These are phyloP conservation scores for Antennarius maculatus DNA, from an alignment of 2,797 vertebrate genomes.

Conservation along the genomic window DNA sequence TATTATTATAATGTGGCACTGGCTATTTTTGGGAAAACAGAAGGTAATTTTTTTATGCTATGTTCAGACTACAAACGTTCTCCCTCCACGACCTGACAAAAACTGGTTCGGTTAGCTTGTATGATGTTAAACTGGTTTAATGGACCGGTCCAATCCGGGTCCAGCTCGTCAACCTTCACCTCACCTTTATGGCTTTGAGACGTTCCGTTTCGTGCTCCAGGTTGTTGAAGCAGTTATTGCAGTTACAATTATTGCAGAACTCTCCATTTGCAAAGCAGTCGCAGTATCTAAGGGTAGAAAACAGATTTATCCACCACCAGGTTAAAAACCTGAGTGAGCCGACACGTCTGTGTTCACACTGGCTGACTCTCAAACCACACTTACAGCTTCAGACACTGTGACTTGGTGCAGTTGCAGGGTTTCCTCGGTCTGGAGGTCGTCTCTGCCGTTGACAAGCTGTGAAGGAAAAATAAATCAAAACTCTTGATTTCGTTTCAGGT, in stretches of 20 bases:
- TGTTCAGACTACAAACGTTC: too few species aligned
- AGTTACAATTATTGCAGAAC: constrained; percentile 99
- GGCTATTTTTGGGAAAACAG: too few species aligned
- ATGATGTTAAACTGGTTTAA: too few species aligned
- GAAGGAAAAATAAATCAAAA: background rate
- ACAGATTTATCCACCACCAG: background rate
- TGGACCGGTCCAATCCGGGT: too few species aligned
- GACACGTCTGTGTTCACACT: background rate
- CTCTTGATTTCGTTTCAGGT: background rate
- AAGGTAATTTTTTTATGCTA: too few species aligned
- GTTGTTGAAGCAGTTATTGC: constrained; percentile 99
- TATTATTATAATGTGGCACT: too few species aligned
- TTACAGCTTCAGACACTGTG: constrained; percentile 97
- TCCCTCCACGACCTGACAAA: too few species aligned
- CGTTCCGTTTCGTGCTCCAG: constrained; percentile 97
- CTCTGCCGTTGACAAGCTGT: constrained; percentile 83
- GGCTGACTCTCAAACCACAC: constrained; percentile 59
- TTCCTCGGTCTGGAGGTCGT: constrained; percentile 92
- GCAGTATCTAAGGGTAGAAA: constrained; percentile 86
- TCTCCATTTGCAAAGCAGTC: constrained; percentile 99
- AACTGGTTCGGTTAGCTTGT: too few species aligned
- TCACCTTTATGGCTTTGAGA: constrained; percentile 98
- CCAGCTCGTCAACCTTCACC: background rate
- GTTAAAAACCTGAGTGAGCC: background rate
- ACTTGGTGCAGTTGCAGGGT: constrained; percentile 99